These are phyloP conservation scores for Uromys caudimaculatus DNA, from an alignment of 2,797 vertebrate species.

Conservation along the genomic window DNA sequence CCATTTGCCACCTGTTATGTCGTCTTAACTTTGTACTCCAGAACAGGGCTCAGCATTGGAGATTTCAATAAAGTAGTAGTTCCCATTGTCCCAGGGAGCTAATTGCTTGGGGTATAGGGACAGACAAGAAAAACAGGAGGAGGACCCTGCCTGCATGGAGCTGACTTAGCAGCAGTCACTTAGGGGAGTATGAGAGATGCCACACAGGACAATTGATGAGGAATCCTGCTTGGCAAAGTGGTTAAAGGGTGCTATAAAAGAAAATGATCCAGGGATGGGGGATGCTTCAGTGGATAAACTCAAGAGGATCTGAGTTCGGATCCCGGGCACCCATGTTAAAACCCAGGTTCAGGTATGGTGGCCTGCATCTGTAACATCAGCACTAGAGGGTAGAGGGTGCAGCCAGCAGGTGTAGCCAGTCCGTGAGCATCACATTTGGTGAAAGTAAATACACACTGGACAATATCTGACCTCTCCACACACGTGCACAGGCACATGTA, in stretches of 20 bases:
- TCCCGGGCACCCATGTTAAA: neutral
- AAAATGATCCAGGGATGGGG: neutral
- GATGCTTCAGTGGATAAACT: neutral
- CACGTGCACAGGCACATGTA: too few relatives aligned
- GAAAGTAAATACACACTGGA: neutral
- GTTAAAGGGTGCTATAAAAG: neutral
- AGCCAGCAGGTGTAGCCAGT: neutral
- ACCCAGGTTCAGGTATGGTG: neutral
- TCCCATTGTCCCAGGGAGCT: neutral
- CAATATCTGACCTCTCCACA: neutral
- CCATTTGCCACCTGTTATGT: constrained; percentile 78
- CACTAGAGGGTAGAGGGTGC: neutral
- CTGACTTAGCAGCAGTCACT: neutral
- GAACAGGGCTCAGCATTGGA: neutral
- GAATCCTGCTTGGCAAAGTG: neutral
- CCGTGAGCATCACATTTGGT: too few relatives aligned
- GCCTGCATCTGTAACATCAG: too few relatives aligned
- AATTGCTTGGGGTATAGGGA: neutral
- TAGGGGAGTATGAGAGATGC: neutral
- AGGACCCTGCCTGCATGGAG: neutral
- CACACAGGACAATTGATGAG: neutral
- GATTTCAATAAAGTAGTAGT: neutral
- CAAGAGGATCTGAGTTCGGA: neutral
- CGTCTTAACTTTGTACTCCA: constrained; percentile 26
- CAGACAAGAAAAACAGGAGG: neutral